These are phyloP conservation scores for Setophaga petechia DNA, from an alignment of 2,113 vertebrate species.

Conservation along the genomic window DNA sequence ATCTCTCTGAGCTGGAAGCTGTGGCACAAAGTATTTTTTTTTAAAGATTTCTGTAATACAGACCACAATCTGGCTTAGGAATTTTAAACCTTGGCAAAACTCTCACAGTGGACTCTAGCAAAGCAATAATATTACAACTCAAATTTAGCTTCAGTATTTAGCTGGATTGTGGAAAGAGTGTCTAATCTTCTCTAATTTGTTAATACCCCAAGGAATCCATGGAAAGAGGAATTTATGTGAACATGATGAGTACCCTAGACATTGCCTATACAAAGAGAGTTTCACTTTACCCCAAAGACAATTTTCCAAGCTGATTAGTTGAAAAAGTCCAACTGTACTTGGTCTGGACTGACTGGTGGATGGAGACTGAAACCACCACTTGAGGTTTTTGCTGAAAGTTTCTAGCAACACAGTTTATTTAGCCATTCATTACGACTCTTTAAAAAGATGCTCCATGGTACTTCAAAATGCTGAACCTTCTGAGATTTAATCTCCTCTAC, in stretches of 20 bases:
- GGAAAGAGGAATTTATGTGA: not conserved
- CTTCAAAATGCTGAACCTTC: not conserved
- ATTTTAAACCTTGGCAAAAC: not conserved
- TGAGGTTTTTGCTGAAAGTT: not conserved
- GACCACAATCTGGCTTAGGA: not conserved
- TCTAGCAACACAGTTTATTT: not conserved
- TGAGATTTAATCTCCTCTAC: not conserved
- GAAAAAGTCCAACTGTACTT: not conserved
- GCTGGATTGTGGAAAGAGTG: not conserved
- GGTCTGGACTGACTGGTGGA: not conserved
- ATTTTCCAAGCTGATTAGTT: not conserved
- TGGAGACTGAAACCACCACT: not conserved
- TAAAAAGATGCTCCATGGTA: not conserved
- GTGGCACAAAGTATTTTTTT: not conserved
- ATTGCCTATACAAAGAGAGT: accelerated
- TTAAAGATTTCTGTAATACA: not conserved
- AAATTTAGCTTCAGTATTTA: not conserved
- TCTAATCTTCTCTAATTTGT: not conserved
- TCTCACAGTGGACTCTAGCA: not conserved
- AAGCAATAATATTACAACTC: not conserved
- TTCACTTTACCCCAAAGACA: not conserved
- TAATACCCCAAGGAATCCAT: not conserved
- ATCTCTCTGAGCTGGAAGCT: not conserved
- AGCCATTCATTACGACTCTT: not conserved
- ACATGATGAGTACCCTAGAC: not conserved